Evolutionary conservation across 2,113 vertebrate species (phyloP).

Genomic region (Malurus melanocephalus): DNA sequence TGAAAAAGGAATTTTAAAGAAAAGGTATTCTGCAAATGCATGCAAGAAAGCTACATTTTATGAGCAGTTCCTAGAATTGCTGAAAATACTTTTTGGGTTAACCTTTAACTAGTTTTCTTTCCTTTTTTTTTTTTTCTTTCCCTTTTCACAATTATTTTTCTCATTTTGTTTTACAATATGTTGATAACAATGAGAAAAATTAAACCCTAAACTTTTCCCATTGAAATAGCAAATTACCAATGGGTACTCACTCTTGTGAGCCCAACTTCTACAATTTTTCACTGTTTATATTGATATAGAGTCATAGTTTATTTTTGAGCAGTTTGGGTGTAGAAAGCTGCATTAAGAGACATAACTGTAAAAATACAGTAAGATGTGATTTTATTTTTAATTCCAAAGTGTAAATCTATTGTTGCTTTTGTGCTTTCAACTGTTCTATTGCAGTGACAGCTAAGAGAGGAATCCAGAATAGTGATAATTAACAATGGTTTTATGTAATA

Average conservation of each 20-base stretch:
- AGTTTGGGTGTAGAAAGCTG: background rate
- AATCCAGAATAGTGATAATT: background rate
- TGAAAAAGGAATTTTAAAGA: constrained; percentile 54
- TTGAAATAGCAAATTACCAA: background rate
- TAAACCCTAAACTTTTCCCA: background rate
- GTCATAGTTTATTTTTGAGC: background rate
- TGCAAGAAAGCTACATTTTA: constrained; percentile 18
- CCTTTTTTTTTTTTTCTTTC: background rate
- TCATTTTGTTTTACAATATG: background rate
- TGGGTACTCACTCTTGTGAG: background rate
- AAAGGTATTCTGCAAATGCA: constrained; percentile 14
- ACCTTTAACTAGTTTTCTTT: constrained; percentile 57
- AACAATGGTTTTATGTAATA: background rate
- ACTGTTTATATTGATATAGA: background rate
- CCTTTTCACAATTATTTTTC: background rate
- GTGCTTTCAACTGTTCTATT: background rate
- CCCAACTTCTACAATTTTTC: background rate
- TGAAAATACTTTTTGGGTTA: constrained; percentile 60
- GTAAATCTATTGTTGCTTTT: background rate
- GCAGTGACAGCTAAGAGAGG: background rate
- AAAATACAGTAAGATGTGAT: background rate
- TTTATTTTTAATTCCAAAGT: background rate
- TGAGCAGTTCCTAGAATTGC: constrained; percentile 35
- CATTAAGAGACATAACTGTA: background rate
- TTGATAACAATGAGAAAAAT: background rate